A percentile compares a stretch with the other conserved stretches of the same genome.
Evolutionary conservation across 1,140 invertebrate species (phyloP).

Genomic region (Penaeus indicus): DNA sequence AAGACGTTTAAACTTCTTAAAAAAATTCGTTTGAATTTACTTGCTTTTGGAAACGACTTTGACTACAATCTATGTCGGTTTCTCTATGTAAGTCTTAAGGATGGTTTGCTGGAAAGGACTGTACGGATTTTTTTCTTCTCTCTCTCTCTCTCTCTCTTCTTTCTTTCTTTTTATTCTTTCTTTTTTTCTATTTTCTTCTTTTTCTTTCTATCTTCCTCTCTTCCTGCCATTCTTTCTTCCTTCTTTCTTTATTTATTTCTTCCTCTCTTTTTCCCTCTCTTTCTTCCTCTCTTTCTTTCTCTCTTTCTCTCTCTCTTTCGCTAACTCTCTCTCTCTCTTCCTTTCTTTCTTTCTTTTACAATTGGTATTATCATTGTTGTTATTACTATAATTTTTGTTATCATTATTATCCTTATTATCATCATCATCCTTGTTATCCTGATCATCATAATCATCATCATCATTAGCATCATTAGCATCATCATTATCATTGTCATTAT

Average conservation of each 20-base stretch:
- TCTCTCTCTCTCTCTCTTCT: slow-evolving; percentile 29
- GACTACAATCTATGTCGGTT: background rate
- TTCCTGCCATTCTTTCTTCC: background rate
- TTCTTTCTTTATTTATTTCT: background rate
- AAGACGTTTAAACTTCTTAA: background rate
- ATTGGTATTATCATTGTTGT: no score
- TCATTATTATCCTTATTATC: no score
- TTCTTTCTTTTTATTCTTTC: background rate
- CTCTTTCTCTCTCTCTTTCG: background rate
- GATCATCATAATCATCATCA: no score
- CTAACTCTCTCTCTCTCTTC: slow-evolving; percentile 7
- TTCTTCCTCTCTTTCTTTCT: background rate
- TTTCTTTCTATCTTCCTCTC: background rate
- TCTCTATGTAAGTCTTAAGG: no score
- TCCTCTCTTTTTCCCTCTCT: background rate
- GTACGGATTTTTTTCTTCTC: slow-evolving; percentile 6
- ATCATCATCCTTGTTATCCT: no score
- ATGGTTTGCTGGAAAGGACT: no score
- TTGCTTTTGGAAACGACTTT: background rate
- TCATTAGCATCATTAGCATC: no score
- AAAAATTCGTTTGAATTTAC: background rate
- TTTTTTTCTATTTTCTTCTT: background rate
- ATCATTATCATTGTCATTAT: no score
- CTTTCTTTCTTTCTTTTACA: background rate
- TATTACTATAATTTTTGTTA: no score